Percentiles rank a stretch among this genome's conserved stretches.
phyloP scores from a whole-genome alignment of 2,888 invertebrate species.

The Ditylenchus weischeri region DNA sequence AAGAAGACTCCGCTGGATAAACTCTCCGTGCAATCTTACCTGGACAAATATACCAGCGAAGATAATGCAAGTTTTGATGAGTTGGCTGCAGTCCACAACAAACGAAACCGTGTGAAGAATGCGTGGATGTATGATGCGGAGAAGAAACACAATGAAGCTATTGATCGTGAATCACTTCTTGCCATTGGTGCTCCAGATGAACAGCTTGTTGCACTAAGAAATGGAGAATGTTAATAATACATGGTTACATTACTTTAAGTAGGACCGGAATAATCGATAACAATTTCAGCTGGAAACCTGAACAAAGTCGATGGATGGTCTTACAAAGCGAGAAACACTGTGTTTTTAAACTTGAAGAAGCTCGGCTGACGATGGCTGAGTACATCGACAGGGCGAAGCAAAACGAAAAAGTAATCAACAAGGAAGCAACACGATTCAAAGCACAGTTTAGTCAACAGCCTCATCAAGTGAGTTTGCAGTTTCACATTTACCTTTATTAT shows the following conservation, averaged over 20 bases:
- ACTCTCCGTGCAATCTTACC: constrained; percentile 42
- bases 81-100: constrained; percentile 63
- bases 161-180: constrained; percentile 51
- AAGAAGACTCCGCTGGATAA: constrained; percentile 30
- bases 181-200: constrained; percentile 72
- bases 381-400: constrained; percentile 67
- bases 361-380: constrained; percentile 71
- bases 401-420: constrained; percentile 67
- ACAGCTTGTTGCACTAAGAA: constrained; percentile 62
- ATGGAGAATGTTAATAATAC: constrained; percentile 23
- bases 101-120: constrained; percentile 71
- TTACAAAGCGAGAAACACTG: constrained; percentile 69
- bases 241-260: not conserved
- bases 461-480: constrained; percentile 63
- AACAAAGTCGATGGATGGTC: constrained; percentile 77
- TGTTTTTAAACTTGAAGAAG: constrained; percentile 59
- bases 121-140: constrained; percentile 74
- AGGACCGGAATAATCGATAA: not conserved
- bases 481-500: constrained; percentile 10
- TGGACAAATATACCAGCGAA: constrained; percentile 84
- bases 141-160: constrained; percentile 61
- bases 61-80: constrained; percentile 93
- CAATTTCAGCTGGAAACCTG: constrained; percentile 59
- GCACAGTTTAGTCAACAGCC: constrained; percentile 74
- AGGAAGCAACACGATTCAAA: constrained; percentile 78